Percentiles rank a stretch among this genome's conserved stretches.
Evolutionary conservation across 2,888 invertebrate genomes (phyloP).

Genomic region (Cactoblastis cactorum): DNA sequence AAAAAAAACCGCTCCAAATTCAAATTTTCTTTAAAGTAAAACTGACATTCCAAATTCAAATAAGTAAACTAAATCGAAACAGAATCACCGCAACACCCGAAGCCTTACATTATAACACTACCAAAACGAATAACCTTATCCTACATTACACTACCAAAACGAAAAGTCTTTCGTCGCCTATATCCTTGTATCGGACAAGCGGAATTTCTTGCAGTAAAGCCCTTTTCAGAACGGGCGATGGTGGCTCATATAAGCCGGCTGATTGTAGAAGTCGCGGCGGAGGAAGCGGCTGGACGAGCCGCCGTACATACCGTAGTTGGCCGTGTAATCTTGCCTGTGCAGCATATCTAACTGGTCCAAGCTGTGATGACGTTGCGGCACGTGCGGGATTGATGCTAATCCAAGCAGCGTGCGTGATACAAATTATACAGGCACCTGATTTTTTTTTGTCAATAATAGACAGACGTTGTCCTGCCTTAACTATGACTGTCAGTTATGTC

Average conservation of each 20-base stretch:
- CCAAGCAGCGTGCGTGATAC: constrained; percentile 62
- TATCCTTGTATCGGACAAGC: constrained; percentile 67
- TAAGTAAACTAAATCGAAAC: not conserved
- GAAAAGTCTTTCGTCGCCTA: constrained; percentile 55
- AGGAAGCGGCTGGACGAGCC: constrained; percentile 44
- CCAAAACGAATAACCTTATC: constrained; percentile 47
- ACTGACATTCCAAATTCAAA: too few species aligned
- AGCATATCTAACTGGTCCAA: constrained; percentile 72
- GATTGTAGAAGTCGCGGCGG: constrained; percentile 62
- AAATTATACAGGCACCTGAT: not conserved
- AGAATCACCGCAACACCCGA: constrained; percentile 30
- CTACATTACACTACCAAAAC: constrained; percentile 41
- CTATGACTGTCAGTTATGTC: too few species aligned
- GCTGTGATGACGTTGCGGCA: constrained; percentile 69
- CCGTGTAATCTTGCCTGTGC: constrained; percentile 58
- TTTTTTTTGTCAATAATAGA: not conserved
- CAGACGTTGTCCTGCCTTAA: too few species aligned
- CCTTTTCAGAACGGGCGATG: constrained; percentile 78
- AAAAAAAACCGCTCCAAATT: too few species aligned
- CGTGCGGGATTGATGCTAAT: constrained; percentile 33
- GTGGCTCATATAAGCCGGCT: constrained; percentile 60
- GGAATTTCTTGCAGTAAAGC: constrained; percentile 73
- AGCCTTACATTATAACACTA: constrained; percentile 38
- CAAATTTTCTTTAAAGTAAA: too few species aligned
- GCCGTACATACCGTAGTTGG: constrained; percentile 52